These are phyloP conservation scores for Eospalax fontanierii DNA, from an alignment of 2,797 vertebrate species.

Conservation along the genomic window DNA sequence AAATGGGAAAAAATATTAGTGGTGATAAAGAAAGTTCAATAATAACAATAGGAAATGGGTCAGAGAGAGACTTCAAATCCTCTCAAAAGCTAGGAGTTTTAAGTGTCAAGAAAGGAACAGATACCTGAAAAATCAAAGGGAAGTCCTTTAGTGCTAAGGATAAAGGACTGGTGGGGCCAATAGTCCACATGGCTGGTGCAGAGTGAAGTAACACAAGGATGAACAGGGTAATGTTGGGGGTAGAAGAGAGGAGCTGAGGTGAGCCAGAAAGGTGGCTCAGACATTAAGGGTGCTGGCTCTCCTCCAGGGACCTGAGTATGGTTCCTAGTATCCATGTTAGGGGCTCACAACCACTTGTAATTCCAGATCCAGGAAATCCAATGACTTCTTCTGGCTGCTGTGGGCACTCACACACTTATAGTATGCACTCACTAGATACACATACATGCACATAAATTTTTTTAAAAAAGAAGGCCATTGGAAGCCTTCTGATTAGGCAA, in stretches of 20 bases:
- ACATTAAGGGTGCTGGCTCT: background rate
- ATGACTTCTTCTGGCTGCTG: background rate
- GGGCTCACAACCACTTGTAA: background rate
- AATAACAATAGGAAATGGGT: background rate
- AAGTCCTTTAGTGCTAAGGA: background rate
- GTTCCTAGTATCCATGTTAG: background rate
- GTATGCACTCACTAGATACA: too few species aligned
- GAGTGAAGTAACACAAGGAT: background rate
- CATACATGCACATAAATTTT: too few species aligned
- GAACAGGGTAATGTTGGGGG: background rate
- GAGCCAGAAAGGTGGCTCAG: background rate
- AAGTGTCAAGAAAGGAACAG: background rate
- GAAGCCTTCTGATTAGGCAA: too few species aligned
- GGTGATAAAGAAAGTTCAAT: background rate
- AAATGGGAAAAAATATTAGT: background rate
- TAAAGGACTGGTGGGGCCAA: accelerated
- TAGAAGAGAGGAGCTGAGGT: background rate
- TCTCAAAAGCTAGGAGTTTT: background rate
- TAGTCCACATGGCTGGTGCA: background rate
- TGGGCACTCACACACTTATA: background rate
- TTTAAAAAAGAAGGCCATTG: too few species aligned
- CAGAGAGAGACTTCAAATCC: background rate
- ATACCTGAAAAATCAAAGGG: background rate
- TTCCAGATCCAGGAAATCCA: background rate
- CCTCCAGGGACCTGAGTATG: background rate